A percentile compares a stretch with the other conserved stretches of the same genome.
Evolutionary conservation across 2,888 invertebrate species (phyloP).

Genomic region (Cantharis rufa): DNA sequence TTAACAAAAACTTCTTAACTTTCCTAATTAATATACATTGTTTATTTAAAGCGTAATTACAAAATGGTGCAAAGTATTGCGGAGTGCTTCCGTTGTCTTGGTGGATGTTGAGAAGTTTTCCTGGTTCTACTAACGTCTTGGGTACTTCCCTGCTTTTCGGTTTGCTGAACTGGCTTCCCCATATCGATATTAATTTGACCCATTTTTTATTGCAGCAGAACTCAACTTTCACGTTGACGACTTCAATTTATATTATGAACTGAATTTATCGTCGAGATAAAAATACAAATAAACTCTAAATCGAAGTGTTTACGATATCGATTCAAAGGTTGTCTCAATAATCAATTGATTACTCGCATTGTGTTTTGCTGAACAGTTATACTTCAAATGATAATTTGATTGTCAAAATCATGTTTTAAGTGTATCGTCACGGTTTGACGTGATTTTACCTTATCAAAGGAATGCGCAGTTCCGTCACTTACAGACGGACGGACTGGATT

Average conservation of each 20-base stretch:
- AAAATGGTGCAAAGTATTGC: background rate
- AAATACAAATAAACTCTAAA: background rate
- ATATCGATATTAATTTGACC: background rate
- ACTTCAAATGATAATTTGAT: background rate
- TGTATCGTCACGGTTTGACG: background rate
- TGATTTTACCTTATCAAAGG: background rate
- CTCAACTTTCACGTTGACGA: background rate
- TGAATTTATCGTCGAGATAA: background rate
- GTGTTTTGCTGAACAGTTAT: background rate
- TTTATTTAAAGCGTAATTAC: background rate
- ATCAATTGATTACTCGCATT: background rate
- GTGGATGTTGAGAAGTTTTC: slow-evolving; percentile 2
- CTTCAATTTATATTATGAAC: background rate
- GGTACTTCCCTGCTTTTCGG: background rate
- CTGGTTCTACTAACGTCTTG: background rate
- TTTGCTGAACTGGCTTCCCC: background rate
- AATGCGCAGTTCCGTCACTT: background rate
- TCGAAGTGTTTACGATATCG: background rate
- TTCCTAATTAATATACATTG: background rate
- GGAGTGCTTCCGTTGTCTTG: slow-evolving; percentile 1
- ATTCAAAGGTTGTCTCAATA: background rate
- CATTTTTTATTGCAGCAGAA: background rate
- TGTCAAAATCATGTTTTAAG: background rate
- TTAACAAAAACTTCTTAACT: background rate
- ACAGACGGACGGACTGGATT: no score